Percentiles rank a stretch among this genome's conserved stretches.
Evolutionary conservation across 2,797 vertebrate species (phyloP).

Genomic region (Steatocranus sp.): DNA sequence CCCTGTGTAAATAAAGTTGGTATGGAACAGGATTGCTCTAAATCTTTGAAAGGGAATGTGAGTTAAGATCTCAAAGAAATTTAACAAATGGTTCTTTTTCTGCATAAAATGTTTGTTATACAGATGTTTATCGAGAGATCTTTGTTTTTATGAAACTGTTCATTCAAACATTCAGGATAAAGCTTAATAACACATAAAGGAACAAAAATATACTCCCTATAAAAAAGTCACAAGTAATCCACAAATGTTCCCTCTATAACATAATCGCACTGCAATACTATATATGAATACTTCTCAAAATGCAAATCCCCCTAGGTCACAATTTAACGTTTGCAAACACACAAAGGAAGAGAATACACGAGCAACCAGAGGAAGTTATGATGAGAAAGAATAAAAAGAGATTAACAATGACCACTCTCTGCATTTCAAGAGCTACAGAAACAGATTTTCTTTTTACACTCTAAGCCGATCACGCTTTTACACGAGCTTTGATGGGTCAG

Average conservation of each 20-base stretch:
- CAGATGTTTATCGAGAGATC: rapidly evolving
- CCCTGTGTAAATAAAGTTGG: rapidly evolving
- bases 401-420: background rate
- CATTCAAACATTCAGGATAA: background rate
- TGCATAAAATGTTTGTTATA: background rate
- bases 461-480: background rate
- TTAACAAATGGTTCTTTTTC: rapidly evolving
- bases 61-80: background rate
- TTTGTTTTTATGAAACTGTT: background rate
- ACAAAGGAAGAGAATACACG: background rate
- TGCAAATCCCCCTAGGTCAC: background rate
- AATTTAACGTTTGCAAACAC: background rate
- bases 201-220: background rate
- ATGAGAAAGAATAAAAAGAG: background rate
- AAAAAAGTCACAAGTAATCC: background rate
- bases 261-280: background rate
- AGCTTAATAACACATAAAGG: background rate
- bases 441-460: background rate
- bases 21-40: rapidly evolving
- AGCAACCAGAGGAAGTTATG: background rate
- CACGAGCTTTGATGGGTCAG: background rate
- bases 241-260: background rate
- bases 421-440: background rate
- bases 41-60: background rate
- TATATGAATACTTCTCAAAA: rapidly evolving